Conservation (phyloP, 2,113 vertebrate genomes). For the Mirza zaza region DNA sequence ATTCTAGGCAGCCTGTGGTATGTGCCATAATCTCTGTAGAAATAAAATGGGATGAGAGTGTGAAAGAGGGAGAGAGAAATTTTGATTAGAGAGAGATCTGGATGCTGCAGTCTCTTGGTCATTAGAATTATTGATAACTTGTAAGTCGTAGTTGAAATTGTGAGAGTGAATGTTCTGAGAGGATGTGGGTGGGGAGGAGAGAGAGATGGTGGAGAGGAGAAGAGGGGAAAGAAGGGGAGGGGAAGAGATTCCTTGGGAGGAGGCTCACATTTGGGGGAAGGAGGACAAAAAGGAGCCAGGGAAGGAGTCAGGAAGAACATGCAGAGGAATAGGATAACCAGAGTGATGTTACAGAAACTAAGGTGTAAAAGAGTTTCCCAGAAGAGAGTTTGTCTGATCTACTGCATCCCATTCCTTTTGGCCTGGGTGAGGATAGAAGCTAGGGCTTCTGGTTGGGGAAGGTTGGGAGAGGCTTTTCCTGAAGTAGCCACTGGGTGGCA, state of each 20-base stretch:
- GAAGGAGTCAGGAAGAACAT: not conserved
- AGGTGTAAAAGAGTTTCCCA: not conserved
- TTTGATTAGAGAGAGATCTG: not conserved
- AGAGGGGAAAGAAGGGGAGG: not conserved
- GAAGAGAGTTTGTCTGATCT: not conserved
- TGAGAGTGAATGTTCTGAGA: not conserved
- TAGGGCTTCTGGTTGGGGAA: not conserved
- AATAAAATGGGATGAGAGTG: not conserved
- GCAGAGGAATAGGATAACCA: not conserved
- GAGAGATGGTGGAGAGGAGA: not conserved
- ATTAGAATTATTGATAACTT: constrained; percentile 34
- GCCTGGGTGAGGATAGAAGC: not conserved
- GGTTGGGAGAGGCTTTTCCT: constrained; percentile 5
- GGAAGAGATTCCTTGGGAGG: not conserved
- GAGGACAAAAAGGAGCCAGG: not conserved
- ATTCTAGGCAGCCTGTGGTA: not conserved
- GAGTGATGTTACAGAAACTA: not conserved
- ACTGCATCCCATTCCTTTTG: not conserved
- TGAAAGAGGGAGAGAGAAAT: not conserved
- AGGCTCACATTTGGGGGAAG: constrained; percentile 8
- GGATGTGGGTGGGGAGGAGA: not conserved
- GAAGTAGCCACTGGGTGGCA: constrained; percentile 56
- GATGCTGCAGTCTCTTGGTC: constrained; percentile 22
- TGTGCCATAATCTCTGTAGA: constrained; percentile 1
- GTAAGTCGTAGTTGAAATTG: not conserved